These are phyloP conservation scores for Siphlonurus alternatus DNA, from an alignment of 2,888 invertebrate genomes.

Conservation along the genomic window DNA sequence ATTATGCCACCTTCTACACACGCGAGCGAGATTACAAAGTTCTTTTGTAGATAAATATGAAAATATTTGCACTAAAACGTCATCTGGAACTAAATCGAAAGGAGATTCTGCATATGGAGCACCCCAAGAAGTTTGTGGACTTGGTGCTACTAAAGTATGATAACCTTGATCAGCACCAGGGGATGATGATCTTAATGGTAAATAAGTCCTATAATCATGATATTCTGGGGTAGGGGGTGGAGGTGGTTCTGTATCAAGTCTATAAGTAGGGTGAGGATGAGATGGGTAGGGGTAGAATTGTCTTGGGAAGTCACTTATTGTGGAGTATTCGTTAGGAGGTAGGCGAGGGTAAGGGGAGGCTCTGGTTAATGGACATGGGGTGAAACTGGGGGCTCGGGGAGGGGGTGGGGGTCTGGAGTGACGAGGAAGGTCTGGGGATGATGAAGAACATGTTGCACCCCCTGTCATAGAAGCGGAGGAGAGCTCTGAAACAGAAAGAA, in stretches of 20 bases:
- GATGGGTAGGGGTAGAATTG: not conserved
- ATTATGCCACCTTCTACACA: conserved; percentile 57
- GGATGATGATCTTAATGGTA: conserved; percentile 25
- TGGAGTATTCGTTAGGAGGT: not conserved
- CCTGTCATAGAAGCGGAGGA: conserved; percentile 1
- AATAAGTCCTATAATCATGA: not conserved
- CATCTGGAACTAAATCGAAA: conserved; percentile 48
- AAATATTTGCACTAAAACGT: conserved; percentile 49
- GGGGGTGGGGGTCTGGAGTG: not conserved
- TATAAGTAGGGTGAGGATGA: not conserved
- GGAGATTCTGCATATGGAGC: conserved; percentile 13
- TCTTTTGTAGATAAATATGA: conserved; percentile 52
- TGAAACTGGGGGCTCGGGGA: not conserved
- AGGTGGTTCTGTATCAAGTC: not conserved
- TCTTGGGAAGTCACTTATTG: conserved; percentile 2
- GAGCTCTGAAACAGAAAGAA: not conserved
- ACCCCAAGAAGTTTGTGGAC: conserved; percentile 27
- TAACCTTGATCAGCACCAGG: conserved; percentile 66
- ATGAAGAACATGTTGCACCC: not conserved
- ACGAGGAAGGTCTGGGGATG: not conserved
- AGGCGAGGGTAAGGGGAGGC: not conserved
- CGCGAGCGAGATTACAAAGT: conserved; percentile 53
- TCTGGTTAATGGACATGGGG: not conserved
- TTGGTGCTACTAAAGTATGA: conserved; percentile 52
- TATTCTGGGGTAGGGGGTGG: not conserved